Evolutionary conservation across 2,888 invertebrate genomes (phyloP).

Genomic region (Osmoderma eremita): DNA sequence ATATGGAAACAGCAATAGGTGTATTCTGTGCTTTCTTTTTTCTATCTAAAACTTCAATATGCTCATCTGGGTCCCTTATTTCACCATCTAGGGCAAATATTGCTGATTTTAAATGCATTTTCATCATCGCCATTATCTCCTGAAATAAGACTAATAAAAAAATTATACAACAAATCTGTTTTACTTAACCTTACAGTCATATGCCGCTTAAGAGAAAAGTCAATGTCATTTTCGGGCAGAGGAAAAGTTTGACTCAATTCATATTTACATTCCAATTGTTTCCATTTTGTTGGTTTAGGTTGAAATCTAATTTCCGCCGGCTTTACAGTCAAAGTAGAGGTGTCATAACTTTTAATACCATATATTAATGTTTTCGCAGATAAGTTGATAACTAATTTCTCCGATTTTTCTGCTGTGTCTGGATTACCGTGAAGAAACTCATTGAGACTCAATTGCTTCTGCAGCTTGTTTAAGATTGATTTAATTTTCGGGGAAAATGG

Average conservation of each 20-base stretch:
- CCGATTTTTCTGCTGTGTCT: conserved; percentile 68
- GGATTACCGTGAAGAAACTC: conserved; percentile 72
- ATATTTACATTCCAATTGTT: conserved; percentile 78
- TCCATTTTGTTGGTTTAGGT: conserved; percentile 77
- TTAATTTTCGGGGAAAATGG: conserved; percentile 69
- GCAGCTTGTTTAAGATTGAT: conserved; percentile 68
- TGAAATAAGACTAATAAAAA: conserved; percentile 55
- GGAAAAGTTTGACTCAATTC: conserved; percentile 81
- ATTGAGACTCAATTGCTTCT: conserved; percentile 68
- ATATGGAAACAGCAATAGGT: conserved; percentile 71
- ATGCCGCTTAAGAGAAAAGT: conserved; percentile 75
- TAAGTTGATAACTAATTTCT: conserved; percentile 75
- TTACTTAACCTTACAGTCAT: conserved; percentile 67
- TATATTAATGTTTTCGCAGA: conserved; percentile 67
- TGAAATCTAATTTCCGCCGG: conserved; percentile 83
- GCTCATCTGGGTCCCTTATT: conserved; percentile 70
- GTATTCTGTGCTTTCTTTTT: conserved; percentile 61
- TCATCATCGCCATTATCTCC: conserved; percentile 71
- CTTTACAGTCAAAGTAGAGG: conserved; percentile 67
- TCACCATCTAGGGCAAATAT: conserved; percentile 81
- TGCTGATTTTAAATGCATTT: conserved; percentile 71
- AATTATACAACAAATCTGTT: conserved; percentile 33
- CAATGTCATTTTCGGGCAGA: conserved; percentile 70
- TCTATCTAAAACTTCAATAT: conserved; percentile 72
- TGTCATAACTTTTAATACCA: conserved; percentile 74